phyloP scores from a whole-genome alignment of 2,113 vertebrate species.

The Parotia lawesii region DNA sequence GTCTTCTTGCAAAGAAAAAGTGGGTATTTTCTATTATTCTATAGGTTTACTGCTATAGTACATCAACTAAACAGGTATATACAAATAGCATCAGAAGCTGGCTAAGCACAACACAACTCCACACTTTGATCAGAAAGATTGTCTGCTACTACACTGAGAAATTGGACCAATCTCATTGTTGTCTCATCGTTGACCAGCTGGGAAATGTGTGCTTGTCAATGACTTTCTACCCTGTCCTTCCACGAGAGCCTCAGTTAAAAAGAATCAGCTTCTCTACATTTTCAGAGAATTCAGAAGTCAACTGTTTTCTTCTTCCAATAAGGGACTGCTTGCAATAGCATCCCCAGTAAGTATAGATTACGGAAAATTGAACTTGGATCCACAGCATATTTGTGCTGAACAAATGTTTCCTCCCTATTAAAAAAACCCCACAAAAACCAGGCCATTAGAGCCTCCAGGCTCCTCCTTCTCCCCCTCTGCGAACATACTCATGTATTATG shows the following conservation, averaged over 20 bases:
- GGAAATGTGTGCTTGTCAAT: not conserved
- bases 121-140: not conserved
- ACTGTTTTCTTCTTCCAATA: not conserved
- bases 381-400: not conserved
- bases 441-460: not conserved
- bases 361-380: not conserved
- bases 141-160: not conserved
- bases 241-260: not conserved
- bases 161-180: fast-evolving
- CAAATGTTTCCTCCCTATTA: not conserved
- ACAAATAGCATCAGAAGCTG: not conserved
- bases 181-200: not conserved
- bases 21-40: not conserved
- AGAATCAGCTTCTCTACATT: not conserved
- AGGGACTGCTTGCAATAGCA: not conserved
- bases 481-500: not conserved
- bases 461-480: not conserved
- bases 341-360: not conserved
- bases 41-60: not conserved
- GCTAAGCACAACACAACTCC: not conserved
- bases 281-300: not conserved
- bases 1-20: not conserved
- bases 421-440: not conserved
- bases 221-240: not conserved
- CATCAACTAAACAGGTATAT: not conserved